These are phyloP conservation scores for Cyrtodaria siliqua DNA, from an alignment of 2,888 invertebrate genomes.

Conservation along the genomic window DNA sequence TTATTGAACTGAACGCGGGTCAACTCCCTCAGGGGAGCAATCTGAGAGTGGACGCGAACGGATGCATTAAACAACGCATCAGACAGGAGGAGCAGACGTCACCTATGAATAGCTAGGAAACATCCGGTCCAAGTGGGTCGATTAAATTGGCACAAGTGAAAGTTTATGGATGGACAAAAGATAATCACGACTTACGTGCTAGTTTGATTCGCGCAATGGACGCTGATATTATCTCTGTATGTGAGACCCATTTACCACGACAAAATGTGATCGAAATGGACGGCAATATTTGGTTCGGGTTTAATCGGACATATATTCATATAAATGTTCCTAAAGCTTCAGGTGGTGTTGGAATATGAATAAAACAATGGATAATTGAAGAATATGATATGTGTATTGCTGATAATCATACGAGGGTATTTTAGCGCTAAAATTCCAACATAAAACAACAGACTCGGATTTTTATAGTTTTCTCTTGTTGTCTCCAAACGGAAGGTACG, in stretches of 20 bases:
- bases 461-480: constrained; percentile 11
- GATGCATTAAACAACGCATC: constrained; percentile 12
- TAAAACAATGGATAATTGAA: constrained; percentile 6
- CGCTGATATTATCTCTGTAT: constrained; percentile 32
- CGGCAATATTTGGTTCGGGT: constrained; percentile 34
- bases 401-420: constrained; percentile 33
- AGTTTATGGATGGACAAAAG: constrained; percentile 50
- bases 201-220: constrained; percentile 3
- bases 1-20: constrained; percentile 24
- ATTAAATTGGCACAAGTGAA: constrained; percentile 35
- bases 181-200: constrained; percentile 30
- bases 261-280: constrained; percentile 10
- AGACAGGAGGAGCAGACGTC: background rate
- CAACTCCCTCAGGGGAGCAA: constrained; percentile 19
- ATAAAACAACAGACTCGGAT: background rate
- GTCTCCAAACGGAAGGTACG: constrained; percentile 17
- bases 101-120: constrained; percentile 14
- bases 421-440: constrained; percentile 9
- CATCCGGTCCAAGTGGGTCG: constrained; percentile 11
- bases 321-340: constrained; percentile 30
- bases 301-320: constrained; percentile 29
- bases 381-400: constrained; percentile 19
- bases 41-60: constrained; percentile 24
- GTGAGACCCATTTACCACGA: constrained; percentile 28
- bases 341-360: constrained; percentile 36